Base-by-base conservation (phyloP, 2,113 vertebrate species). In the Ploceus nigricollis region DNA sequence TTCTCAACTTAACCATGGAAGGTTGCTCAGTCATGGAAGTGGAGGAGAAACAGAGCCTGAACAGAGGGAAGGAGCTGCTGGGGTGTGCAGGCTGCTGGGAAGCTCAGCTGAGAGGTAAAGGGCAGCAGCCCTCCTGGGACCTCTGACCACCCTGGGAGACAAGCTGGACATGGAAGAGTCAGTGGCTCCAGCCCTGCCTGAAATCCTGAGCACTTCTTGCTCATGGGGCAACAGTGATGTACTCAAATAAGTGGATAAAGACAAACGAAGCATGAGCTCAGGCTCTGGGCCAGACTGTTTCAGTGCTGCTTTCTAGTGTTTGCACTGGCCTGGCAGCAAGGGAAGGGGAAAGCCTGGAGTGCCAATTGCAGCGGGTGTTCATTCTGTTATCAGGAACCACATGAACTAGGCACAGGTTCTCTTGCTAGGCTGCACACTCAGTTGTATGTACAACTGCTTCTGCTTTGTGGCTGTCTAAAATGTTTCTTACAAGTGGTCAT, bases 141-240 rank as follows among this genome's bases (percentile, higher is more conserved):
- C 7, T 69, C 54, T 11, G 11, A 18, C 7, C 40, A 14, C 8
- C 11, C 69, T 47, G 28, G 23, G 47, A 47, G 27, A 53, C 20
- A n/a, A 40, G 14, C 45, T 45, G 54, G 11, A 45, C 28, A 9
- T 3, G 0, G 18, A 25, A 86, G 8, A 70, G 20, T 13, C 17
- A 6, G 18, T 10, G 24, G 9, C 28, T 53, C 31, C 77, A 65
- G 54, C 40, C 37, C 19, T 39, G 30, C 16, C 35, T 28, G 30
- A 45, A 40, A 31, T 2, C 1, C 56, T 47, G n/a, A 73, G 70
- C 1, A 0, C 14, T 42, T 13, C 30, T 58, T 24, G 48, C 8
- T 76, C 10, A 0, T 0, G 2, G 15, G 25, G 27, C 2, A 1
- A 3, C 23, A 28, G 24, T 1, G 14, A 14, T 20, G 33, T 3